Evolutionary conservation across 2,888 invertebrate species (phyloP), one percentile per base, ranked within the genome.

Genomic region (Metellina segmentata): DNA sequence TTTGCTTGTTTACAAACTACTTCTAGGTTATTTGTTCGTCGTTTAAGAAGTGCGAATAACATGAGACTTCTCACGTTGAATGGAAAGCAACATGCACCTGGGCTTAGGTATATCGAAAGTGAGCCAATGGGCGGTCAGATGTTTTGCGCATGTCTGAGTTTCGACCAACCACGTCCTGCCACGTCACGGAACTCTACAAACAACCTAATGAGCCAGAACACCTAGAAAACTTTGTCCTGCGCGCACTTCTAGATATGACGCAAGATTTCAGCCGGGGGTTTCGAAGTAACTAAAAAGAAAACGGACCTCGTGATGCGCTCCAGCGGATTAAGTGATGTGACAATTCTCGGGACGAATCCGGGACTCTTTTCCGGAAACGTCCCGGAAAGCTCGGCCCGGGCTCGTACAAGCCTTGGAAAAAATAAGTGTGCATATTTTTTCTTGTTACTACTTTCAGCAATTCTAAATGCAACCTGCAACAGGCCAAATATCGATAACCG

Each of bases 21-120:
- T 74, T 83, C 83, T 83, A 13, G 34, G 20, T 2, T 83, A 20
- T 72, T 72, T 82, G 71, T 82, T 70, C 49, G n/a, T 70, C 19
- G 70, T 69, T 82, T 83, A 74, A 83, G 83, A 74, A 83, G 20
- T 34, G 83, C 74, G 74, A 83, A 72, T 72, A 83, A 83, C 74
- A 83, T 69, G 81, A 81, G 53, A 72, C 51, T 71, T 83, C 72
- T 74, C 83, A 83, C 83, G 72, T 83, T 83, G 53, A 83, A 83
- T 83, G 83, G 13, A 72, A 74, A 83, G 72, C 72, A 72, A 74
- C 83, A 77, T 85, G 77, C 85, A 85, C 85, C 85, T 85, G 75
- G 77, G 11, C 85, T 69, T 69, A 85, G 85, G 85, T 85, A 85
- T 85, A 85, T 77, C 48, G 9, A 19, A 49, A 61, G 6, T 4